Evolutionary conservation across 2,113 vertebrate genomes (phyloP).

Genomic region (Ochotona princeps): DNA sequence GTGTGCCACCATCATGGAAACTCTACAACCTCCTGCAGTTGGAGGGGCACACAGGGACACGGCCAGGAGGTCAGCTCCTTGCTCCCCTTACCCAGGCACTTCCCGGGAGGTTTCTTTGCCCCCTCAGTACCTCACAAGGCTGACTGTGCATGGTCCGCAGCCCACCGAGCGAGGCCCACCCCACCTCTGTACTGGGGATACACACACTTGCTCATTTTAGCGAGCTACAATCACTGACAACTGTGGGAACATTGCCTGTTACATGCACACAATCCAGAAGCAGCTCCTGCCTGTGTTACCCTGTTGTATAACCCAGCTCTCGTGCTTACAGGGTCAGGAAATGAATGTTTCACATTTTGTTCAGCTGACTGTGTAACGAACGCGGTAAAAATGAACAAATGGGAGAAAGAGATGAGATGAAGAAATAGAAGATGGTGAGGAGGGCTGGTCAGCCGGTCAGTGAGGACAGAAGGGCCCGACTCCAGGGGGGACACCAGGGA

Average conservation of each 20-base stretch:
- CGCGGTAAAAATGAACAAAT: background rate
- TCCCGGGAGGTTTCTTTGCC: too few relatives aligned
- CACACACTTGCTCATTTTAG: background rate
- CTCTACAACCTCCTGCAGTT: too few relatives aligned
- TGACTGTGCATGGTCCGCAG: background rate
- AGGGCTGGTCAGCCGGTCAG: background rate
- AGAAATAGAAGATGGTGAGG: too few relatives aligned
- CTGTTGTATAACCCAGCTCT: background rate
- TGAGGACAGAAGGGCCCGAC: background rate
- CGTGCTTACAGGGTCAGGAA: background rate
- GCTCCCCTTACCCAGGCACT: background rate
- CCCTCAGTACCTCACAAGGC: background rate
- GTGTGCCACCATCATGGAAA: background rate
- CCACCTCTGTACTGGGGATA: background rate
- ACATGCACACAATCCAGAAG: background rate
- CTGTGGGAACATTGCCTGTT: background rate
- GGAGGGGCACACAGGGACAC: too few relatives aligned
- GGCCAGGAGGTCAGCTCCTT: too few relatives aligned
- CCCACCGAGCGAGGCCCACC: background rate
- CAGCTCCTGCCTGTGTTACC: background rate
- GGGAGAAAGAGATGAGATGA: fast-evolving
- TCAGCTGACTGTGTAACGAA: background rate
- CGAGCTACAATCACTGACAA: slow-evolving; percentile 16
- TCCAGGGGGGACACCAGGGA: background rate
- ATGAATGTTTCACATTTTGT: background rate